Evolutionary conservation across 1,140 invertebrate species (phyloP).

Genomic region (Lasioglossum baleicum): DNA sequence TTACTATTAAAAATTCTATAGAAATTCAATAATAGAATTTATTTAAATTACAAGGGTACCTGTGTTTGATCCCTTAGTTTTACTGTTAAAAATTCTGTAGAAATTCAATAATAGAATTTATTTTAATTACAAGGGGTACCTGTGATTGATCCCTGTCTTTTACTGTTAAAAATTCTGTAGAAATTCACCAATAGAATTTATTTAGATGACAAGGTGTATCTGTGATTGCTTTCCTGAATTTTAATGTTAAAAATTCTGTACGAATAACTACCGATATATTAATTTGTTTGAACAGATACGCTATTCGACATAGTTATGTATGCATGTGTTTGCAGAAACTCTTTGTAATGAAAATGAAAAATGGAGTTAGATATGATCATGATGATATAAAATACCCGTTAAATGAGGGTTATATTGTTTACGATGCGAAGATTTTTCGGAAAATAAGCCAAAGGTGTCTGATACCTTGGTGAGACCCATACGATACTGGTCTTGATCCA

Average conservation of each 20-base stretch:
- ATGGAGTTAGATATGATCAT: not conserved
- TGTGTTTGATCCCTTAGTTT: not conserved
- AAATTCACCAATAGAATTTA: too few species aligned
- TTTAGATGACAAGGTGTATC: too few species aligned
- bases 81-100: not conserved
- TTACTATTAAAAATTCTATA: not conserved
- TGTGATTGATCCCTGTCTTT: too few species aligned
- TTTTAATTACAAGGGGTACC: too few species aligned
- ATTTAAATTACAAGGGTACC: not conserved
- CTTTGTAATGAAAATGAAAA: not conserved
- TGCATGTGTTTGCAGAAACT: not conserved
- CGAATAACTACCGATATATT: too few species aligned
- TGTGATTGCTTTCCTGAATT: too few species aligned
- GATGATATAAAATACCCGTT: too few species aligned
- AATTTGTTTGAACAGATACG: too few species aligned
- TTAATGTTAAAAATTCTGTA: too few species aligned
- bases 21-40: not conserved
- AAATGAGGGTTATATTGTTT: conserved; percentile 19
- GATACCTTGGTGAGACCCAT: conserved; percentile 97
- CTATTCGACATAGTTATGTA: too few species aligned
- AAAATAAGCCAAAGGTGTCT: conserved; percentile 65
- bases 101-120: too few species aligned
- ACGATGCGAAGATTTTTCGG: not conserved
- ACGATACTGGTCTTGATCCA: conserved; percentile 96
- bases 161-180: too few species aligned